Evolutionary conservation across 2,113 vertebrate species (phyloP).

Genomic region (Platysteira castanea): DNA sequence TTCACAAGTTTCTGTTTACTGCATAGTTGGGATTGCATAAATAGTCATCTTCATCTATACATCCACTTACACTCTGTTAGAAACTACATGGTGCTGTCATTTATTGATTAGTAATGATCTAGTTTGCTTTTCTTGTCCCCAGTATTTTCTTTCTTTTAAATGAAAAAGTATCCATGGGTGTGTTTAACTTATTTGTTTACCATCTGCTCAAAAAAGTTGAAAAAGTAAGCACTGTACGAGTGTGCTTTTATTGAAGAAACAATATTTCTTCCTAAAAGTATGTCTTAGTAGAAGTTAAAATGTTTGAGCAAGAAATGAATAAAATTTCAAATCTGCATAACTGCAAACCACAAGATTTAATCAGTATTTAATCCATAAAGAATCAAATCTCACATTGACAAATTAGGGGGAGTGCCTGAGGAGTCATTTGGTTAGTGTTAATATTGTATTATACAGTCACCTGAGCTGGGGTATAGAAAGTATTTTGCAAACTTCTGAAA

Average conservation of each 20-base stretch:
- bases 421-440: not conserved
- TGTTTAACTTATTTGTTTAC: not conserved
- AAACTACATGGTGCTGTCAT: not conserved
- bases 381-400: not conserved
- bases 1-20: not conserved
- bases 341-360: not conserved
- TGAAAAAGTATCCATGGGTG: not conserved
- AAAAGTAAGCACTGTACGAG: not conserved
- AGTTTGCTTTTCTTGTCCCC: not conserved
- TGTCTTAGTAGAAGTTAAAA: not conserved
- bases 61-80: not conserved
- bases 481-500: not conserved
- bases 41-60: not conserved
- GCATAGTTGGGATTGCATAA: not conserved
- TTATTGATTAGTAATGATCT: not conserved
- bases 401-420: not conserved
- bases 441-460: not conserved
- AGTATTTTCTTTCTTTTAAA: not conserved
- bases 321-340: not conserved
- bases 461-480: not conserved
- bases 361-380: not conserved
- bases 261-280: not conserved
- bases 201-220: not conserved
- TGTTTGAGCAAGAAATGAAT: not conserved
- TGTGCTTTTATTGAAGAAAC: not conserved